phyloP scores from a whole-genome alignment of 2,113 vertebrate genomes.

The Chascanopsetta lugubris region DNA sequence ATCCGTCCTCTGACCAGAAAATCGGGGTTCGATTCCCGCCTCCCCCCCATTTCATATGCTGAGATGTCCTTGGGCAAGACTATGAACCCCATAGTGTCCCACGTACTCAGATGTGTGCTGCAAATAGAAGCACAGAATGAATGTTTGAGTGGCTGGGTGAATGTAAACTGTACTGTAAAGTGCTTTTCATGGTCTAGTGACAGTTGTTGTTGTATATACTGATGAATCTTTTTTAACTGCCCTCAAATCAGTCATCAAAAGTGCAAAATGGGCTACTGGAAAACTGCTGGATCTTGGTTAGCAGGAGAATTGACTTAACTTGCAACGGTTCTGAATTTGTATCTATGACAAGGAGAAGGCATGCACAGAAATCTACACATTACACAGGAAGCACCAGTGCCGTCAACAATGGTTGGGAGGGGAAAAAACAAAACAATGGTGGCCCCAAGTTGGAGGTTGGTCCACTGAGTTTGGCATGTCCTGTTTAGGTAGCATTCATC shows the following conservation, averaged over 20 bases:
- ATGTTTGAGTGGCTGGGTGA: too few species aligned
- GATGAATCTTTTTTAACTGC: too few species aligned
- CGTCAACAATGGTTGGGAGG: constrained; percentile 10
- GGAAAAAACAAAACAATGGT: constrained; percentile 49
- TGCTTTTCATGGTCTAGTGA: too few species aligned
- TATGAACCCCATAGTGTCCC: too few species aligned
- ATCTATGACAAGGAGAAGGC: background rate
- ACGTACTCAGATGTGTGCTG: too few species aligned
- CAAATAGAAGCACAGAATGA: too few species aligned
- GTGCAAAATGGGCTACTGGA: background rate
- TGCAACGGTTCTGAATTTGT: background rate
- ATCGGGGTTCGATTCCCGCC: too few species aligned
- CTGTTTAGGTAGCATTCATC: constrained; percentile 75
- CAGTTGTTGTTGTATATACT: too few species aligned
- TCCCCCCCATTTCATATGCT: too few species aligned
- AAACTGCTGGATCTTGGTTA: background rate
- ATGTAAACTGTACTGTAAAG: too few species aligned
- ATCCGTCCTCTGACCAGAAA: too few species aligned
- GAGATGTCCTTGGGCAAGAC: too few species aligned
- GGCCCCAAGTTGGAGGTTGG: constrained; percentile 49
- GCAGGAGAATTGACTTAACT: background rate
- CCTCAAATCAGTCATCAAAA: background rate
- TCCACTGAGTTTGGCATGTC: constrained; percentile 63
- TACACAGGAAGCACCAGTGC: background rate
- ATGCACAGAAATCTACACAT: constrained; percentile 1